phyloP scores from a whole-genome alignment of 2,888 invertebrate species.

The Candidula unifasciata region DNA sequence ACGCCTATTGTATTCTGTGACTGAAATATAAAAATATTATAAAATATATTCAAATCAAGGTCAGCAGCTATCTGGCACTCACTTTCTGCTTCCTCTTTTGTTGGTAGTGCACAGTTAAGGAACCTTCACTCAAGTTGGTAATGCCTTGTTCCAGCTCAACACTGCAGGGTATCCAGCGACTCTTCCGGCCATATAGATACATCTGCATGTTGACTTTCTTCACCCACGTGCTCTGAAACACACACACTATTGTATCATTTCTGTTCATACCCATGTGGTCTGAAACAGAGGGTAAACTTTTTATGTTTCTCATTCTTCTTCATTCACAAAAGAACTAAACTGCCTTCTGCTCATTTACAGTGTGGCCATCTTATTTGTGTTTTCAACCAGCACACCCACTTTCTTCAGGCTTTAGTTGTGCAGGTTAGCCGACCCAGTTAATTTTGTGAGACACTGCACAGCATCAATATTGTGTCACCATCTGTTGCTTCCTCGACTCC shows the following conservation, averaged over 20 bases:
- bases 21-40: neutral
- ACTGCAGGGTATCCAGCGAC: slow-evolving; percentile 82
- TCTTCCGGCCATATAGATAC: slow-evolving; percentile 56
- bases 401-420: too few species aligned
- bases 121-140: slow-evolving; percentile 84
- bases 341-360: too few species aligned
- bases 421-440: too few species aligned
- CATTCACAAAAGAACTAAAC: too few species aligned
- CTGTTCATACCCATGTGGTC: too few species aligned
- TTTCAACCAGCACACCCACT: too few species aligned
- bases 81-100: slow-evolving; percentile 60
- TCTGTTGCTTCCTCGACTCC: too few species aligned
- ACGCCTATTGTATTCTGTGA: neutral
- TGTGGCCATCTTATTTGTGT: too few species aligned
- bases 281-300: too few species aligned
- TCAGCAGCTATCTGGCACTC: neutral
- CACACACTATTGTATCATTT: neutral
- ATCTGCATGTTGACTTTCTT: slow-evolving; percentile 83
- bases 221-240: slow-evolving; percentile 84
- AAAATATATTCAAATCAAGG: neutral
- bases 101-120: slow-evolving; percentile 80
- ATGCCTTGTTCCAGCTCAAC: slow-evolving; percentile 77
- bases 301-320: too few species aligned
- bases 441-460: too few species aligned
- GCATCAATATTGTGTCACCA: too few species aligned